A percentile compares a stretch with the other conserved stretches of the same genome.
phyloP scores from a whole-genome alignment of 2,888 invertebrate genomes.

The Lissonota sp. region DNA sequence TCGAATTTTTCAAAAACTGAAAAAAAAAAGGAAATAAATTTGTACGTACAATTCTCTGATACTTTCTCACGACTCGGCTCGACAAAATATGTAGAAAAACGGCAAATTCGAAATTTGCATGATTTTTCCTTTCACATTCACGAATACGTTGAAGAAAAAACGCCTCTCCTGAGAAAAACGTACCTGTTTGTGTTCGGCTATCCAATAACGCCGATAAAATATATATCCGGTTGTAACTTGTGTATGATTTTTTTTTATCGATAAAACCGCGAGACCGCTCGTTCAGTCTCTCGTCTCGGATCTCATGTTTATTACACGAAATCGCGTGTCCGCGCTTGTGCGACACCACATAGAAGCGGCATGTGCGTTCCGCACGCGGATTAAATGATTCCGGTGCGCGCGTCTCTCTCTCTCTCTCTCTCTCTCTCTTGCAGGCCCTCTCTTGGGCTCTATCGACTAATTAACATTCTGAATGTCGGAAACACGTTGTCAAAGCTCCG shows the following conservation, averaged over 20 bases:
- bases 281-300: constrained; percentile 22
- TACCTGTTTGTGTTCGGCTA: no score
- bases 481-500: constrained; percentile 33
- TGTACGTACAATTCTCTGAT: no score
- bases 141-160: no score
- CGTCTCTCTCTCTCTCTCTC: constrained; percentile 62
- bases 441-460: constrained; percentile 70
- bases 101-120: no score
- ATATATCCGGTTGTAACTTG: not conserved
- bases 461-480: constrained; percentile 74
- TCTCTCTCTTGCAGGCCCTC: constrained; percentile 18
- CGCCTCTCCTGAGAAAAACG: no score
- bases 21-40: no score
- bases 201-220: no score
- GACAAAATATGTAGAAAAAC: no score
- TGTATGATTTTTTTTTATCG: constrained; percentile 21
- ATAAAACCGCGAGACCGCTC: not conserved
- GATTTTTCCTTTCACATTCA: no score
- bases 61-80: no score
- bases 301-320: constrained; percentile 31
- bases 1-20: no score
- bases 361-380: constrained; percentile 44
- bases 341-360: constrained; percentile 30
- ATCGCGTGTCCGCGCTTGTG: constrained; percentile 53
- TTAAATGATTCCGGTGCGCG: constrained; percentile 53